Percentiles rank a stretch among this genome's conserved stretches.
These are phyloP conservation scores for Urechis unicinctus DNA, from an alignment of 2,888 invertebrate species.

Conservation along the genomic window DNA sequence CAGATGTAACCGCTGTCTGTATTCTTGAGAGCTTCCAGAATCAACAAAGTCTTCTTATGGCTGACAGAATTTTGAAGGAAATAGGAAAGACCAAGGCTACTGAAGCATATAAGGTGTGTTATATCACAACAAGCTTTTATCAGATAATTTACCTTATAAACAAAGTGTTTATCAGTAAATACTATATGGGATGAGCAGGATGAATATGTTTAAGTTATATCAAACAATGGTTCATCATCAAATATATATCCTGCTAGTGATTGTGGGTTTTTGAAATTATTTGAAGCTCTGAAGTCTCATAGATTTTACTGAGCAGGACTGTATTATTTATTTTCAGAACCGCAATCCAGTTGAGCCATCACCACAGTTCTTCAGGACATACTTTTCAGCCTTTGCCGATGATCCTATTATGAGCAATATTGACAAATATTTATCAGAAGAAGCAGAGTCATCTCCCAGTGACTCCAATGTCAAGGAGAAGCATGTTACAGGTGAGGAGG, in stretches of 20 bases:
- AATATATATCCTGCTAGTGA: too few species aligned
- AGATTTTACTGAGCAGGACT: too few species aligned
- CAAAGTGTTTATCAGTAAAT: too few species aligned
- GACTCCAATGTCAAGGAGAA: too few species aligned
- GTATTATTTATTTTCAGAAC: constrained; percentile 35
- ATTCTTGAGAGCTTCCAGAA: constrained; percentile 84
- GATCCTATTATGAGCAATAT: constrained; percentile 63
- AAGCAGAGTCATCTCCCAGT: too few species aligned
- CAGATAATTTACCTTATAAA: too few species aligned
- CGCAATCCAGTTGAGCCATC: constrained; percentile 72
- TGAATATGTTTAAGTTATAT: background rate
- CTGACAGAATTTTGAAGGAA: constrained; percentile 81
- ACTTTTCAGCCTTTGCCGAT: constrained; percentile 78
- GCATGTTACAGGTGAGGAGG: too few species aligned
- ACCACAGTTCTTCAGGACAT: constrained; percentile 76
- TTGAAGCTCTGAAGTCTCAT: background rate
- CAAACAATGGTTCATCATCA: background rate
- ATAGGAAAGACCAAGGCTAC: constrained; percentile 53
- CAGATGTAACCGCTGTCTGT: constrained; percentile 85
- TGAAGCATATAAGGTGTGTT: constrained; percentile 53
- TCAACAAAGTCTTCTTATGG: constrained; percentile 70
- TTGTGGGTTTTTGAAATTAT: too few species aligned
- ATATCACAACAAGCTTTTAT: background rate
- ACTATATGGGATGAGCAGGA: too few species aligned
- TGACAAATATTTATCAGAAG: background rate